Conservation (phyloP, 2,888 invertebrate genomes). For the Cataglyphis albicans region DNA sequence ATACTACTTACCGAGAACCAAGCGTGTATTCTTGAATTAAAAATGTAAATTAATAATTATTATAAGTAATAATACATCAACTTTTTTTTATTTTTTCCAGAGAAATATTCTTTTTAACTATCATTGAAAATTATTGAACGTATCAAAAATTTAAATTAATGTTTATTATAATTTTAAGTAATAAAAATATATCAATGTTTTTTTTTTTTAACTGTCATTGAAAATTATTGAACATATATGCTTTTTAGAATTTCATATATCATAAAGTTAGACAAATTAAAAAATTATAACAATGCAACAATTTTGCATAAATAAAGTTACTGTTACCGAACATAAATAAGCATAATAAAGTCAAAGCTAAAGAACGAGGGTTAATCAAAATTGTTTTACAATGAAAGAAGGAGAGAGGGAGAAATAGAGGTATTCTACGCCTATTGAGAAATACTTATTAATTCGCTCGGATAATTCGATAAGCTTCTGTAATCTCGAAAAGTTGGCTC, state of each 20-base stretch:
- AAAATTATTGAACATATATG: neutral
- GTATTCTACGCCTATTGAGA: neutral
- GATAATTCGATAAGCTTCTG: conserved; percentile 43
- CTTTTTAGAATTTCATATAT: neutral
- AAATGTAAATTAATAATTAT: conserved; percentile 8
- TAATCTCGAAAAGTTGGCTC: conserved; percentile 39
- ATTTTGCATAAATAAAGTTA: neutral
- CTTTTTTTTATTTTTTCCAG: neutral
- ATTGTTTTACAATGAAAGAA: neutral
- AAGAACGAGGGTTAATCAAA: neutral
- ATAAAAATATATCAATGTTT: neutral
- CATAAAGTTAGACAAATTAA: neutral
- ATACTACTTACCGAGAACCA: neutral
- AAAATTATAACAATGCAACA: neutral
- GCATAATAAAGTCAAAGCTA: neutral
- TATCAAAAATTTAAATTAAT: neutral
- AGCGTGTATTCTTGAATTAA: neutral
- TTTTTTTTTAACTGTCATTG: conserved; percentile 38
- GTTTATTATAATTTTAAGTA: neutral
- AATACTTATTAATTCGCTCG: conserved; percentile 30
- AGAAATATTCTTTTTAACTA: neutral
- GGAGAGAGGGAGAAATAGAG: neutral
- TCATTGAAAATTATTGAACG: conserved; percentile 38
- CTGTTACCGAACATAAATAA: neutral
- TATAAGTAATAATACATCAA: neutral